phyloP scores from a whole-genome alignment of 2,113 vertebrate species.

The Eubucco bourcierii region DNA sequence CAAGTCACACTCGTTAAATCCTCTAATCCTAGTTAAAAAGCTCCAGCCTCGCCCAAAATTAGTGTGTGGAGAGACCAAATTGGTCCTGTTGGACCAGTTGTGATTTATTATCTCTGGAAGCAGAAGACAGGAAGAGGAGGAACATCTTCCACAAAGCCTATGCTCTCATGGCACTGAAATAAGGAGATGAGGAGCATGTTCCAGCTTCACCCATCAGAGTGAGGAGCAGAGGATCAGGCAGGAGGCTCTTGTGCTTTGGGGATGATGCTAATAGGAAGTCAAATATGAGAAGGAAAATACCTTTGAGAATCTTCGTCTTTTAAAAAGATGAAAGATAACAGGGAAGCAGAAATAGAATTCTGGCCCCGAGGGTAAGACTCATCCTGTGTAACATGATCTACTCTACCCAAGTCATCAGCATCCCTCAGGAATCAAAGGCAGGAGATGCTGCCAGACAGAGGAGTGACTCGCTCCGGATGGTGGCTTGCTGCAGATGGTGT shows the following conservation, averaged over 20 bases:
- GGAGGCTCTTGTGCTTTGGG: neutral
- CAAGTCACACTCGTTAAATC: constrained; percentile 7
- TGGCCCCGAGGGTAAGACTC: neutral
- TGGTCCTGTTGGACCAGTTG: constrained; percentile 29
- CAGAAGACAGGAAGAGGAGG: neutral
- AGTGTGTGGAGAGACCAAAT: constrained; percentile 40
- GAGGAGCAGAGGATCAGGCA: neutral
- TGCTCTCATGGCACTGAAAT: rapidly evolving
- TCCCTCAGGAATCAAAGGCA: neutral
- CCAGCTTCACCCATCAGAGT: rapidly evolving
- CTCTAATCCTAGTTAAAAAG: constrained; percentile 11
- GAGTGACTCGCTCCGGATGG: neutral
- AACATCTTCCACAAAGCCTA: neutral
- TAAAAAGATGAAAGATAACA: neutral
- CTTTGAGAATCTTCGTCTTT: neutral
- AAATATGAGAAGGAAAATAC: neutral
- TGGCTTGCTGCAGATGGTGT: neutral
- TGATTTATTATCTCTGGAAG: neutral
- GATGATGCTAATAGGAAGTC: neutral
- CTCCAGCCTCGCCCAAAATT: neutral
- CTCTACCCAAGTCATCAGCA: neutral
- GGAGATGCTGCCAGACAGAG: neutral
- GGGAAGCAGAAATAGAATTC: neutral
- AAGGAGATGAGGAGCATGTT: neutral
- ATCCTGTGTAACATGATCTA: neutral